A percentile compares a stretch with the other conserved stretches of the same genome.
These are phyloP conservation scores for Drosophila longiperda DNA, from an alignment of 2,888 invertebrate genomes.

Conservation along the genomic window DNA sequence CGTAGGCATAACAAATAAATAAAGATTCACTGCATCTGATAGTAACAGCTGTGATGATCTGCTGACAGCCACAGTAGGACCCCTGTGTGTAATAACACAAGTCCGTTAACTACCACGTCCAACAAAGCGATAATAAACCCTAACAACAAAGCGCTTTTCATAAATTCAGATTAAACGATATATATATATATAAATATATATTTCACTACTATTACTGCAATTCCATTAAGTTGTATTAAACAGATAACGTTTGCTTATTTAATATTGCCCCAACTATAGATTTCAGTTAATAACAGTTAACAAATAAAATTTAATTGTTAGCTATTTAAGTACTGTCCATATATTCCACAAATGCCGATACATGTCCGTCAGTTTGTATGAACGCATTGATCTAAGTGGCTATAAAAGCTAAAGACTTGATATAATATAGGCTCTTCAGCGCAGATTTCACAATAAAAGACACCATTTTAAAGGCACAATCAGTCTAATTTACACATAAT, in stretches of 20 bases:
- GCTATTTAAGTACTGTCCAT: background rate
- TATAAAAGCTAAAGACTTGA: no score
- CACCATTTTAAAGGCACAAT: no score
- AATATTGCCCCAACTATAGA: background rate
- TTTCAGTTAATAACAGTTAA: background rate
- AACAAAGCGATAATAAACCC: background rate
- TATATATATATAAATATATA: background rate
- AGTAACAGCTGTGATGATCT: background rate
- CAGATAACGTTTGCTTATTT: background rate
- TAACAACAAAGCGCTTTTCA: background rate
- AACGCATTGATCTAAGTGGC: no score
- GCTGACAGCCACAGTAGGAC: background rate
- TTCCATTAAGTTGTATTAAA: background rate
- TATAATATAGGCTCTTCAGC: no score
- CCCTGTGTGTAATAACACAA: background rate
- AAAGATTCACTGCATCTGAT: conserved; percentile 38
- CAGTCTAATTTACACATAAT: no score
- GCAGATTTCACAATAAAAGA: no score
- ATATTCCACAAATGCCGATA: no score
- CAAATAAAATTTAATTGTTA: background rate
- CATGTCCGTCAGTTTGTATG: no score
- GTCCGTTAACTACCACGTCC: background rate
- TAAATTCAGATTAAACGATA: background rate
- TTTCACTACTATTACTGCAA: background rate
- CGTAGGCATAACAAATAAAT: conserved; percentile 48